Evolutionary conservation across 2,797 vertebrate genomes (phyloP).

Genomic region (Hipposideros larvatus): DNA sequence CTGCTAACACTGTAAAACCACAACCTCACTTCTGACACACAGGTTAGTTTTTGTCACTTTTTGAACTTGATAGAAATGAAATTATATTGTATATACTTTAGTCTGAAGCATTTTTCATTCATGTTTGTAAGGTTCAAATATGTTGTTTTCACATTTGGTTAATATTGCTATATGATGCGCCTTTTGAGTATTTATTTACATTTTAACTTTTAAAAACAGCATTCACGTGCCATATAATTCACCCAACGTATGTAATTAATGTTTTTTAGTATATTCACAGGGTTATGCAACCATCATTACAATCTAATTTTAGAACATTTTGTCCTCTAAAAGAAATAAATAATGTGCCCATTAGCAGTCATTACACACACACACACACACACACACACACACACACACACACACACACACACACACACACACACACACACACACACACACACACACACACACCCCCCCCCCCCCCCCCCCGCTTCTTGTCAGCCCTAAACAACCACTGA

Average conservation of each 20-base stretch:
- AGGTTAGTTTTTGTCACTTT: background rate
- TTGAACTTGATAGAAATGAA: background rate
- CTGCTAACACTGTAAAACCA: background rate
- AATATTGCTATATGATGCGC: background rate
- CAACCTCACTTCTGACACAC: background rate
- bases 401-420: no score
- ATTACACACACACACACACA: no score
- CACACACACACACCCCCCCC: no score
- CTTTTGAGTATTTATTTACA: constrained; percentile 18
- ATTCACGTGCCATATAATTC: background rate
- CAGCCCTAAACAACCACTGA: background rate
- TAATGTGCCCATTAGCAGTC: background rate
- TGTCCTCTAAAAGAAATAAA: constrained; percentile 1
- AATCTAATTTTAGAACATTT: constrained; percentile 45
- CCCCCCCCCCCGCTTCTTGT: background rate
- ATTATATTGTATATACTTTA: background rate
- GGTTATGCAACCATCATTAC: background rate
- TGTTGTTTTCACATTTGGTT: background rate
- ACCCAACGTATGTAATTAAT: background rate
- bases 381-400: no score
- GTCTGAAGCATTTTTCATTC: background rate
- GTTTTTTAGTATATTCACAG: background rate
- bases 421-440: no score
- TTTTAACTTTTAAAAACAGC: background rate
- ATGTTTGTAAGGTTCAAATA: background rate